These are phyloP conservation scores for Cariama cristata DNA, from an alignment of 2,113 vertebrate genomes.

Conservation along the genomic window DNA sequence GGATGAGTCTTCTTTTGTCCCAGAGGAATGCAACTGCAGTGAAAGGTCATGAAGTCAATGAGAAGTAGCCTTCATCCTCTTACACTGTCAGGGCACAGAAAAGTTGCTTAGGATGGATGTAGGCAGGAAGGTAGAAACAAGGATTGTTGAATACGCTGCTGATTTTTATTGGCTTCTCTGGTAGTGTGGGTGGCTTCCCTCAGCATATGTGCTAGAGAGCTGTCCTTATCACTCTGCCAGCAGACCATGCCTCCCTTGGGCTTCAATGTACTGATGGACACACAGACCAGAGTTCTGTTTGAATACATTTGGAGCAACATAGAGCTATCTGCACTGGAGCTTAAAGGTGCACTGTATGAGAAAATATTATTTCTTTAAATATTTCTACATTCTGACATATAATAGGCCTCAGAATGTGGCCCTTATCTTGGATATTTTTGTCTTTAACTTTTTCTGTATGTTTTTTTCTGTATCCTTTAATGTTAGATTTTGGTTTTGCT, in stretches of 20 bases:
- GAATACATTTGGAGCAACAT: not conserved
- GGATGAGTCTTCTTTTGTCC: not conserved
- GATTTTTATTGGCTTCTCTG: not conserved
- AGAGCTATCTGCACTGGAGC: not conserved
- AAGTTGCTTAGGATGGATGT: not conserved
- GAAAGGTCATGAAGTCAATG: not conserved
- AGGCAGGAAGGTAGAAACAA: not conserved
- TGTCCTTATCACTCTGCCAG: not conserved
- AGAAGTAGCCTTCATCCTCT: not conserved
- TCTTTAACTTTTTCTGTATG: not conserved
- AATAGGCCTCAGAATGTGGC: not conserved
- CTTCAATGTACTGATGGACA: not conserved
- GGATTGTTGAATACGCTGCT: not conserved
- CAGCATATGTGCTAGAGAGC: not conserved
- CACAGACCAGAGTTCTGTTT: not conserved
- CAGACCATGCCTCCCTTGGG: not conserved
- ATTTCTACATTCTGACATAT: not conserved
- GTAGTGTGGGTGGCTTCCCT: not conserved
- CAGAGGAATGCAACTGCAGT: not conserved
- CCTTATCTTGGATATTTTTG: not conserved
- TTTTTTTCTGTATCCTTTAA: not conserved
- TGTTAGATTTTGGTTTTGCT: not conserved
- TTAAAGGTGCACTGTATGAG: not conserved
- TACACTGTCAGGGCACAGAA: not conserved
- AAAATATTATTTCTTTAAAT: not conserved